Conservation (phyloP, 2,113 vertebrate genomes). For the Halichoerus grypus region DNA sequence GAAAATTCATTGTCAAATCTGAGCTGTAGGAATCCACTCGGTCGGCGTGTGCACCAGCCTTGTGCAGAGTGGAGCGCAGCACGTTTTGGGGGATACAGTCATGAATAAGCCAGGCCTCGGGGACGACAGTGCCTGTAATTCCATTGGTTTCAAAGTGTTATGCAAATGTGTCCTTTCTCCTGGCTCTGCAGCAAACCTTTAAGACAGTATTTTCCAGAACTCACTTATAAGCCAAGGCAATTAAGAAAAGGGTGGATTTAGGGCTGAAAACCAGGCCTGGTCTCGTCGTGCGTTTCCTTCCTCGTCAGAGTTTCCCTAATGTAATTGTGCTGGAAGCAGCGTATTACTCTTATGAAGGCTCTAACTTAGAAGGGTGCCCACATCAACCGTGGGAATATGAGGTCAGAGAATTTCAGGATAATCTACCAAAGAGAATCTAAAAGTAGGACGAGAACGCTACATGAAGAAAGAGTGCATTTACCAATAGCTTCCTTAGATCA, state of each 20-base stretch:
- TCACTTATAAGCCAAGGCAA: background rate
- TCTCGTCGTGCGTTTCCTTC: slow-evolving; percentile 3
- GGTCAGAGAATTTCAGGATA: slow-evolving; percentile 78
- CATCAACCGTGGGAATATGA: slow-evolving; percentile 78
- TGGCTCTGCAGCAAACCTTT: background rate
- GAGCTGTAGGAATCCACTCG: too few species aligned
- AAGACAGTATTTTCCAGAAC: background rate
- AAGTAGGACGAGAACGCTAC: slow-evolving; percentile 73
- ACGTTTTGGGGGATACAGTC: fast-evolving
- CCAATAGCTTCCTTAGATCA: slow-evolving; percentile 71
- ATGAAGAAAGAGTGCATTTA: slow-evolving; percentile 74
- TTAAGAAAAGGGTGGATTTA: background rate
- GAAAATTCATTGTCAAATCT: background rate
- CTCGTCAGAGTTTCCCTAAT: slow-evolving; percentile 55
- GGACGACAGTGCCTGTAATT: fast-evolving
- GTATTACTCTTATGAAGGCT: slow-evolving; percentile 77
- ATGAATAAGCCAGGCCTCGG: fast-evolving
- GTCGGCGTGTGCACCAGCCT: fast-evolving
- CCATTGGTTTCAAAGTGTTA: fast-evolving
- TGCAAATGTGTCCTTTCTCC: background rate
- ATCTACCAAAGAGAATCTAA: slow-evolving; percentile 82
- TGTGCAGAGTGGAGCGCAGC: fast-evolving
- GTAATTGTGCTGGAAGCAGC: slow-evolving; percentile 68
- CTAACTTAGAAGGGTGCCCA: slow-evolving; percentile 78
- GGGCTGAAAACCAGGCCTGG: background rate